Base-by-base conservation (phyloP, 2,888 invertebrate species). In the Dendrolimus pini region DNA sequence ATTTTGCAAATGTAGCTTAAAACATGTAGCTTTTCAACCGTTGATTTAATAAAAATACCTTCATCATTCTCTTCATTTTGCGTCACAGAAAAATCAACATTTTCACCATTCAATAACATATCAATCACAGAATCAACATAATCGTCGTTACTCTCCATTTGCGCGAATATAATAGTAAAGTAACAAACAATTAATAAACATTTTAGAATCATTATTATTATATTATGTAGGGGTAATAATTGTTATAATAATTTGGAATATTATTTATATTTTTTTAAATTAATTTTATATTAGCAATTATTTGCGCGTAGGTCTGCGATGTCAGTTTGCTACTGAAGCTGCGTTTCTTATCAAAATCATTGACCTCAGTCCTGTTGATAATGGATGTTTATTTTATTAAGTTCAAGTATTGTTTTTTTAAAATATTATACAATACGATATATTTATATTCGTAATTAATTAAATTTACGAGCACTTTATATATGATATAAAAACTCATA, bases 81-180 rank as follows among this genome's bases (percentile, higher is more conserved):
- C 0, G 30, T 30, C 30, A 30, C 30, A 30, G 56, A 59, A 12
- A 67, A 47, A 2, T 75, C 68, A 7, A 56, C 58, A 52, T 64
- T 66, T 8, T 61, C 70, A 8, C 77, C 80, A 54, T 79, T 78
- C 47, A 81, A 58, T 30, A 81, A 58, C 65, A 77, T 71, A 61
- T 77, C 67, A 0, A 81, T 66, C 2, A 80, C 65, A 1, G 74
- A 62, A 60, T 80, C 79, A 41, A 72, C 61, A 59, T 79, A 70
- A 8, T 78, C 68, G 0, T 69, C 70, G 56, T 69, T 67, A 41
- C 52, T 61, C 7, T 59, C 42, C 9, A 12, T 9, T 47, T 47
- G 47, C 9, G 9, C 12, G 12, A 12, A 47, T 9, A 47, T 47
- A 47, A 47, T 9, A 10, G 47, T 0, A 12, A 8, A 47, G 6